These are phyloP conservation scores for Resseliella maxima DNA, from an alignment of 2,888 invertebrate species.

Conservation along the genomic window DNA sequence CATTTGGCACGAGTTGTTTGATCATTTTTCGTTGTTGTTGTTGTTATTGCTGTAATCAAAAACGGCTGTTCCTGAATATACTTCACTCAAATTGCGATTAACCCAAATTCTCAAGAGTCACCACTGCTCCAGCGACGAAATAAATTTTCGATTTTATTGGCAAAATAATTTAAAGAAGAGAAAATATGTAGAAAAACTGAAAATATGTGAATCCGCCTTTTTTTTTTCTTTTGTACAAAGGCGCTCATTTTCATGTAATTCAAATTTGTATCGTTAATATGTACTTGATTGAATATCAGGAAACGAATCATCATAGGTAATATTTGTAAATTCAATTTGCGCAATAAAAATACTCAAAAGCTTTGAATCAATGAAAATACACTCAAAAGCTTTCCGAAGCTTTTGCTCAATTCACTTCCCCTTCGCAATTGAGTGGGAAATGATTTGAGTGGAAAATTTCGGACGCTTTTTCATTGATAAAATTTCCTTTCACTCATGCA, in stretches of 20 bases:
- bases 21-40: slow-evolving; percentile 1
- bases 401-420: not conserved
- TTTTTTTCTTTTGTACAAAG: not conserved
- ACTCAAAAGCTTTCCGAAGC: not conserved
- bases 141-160: slow-evolving; percentile 20
- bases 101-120: slow-evolving; percentile 18
- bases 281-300: not conserved
- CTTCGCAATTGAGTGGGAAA: not conserved
- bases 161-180: not conserved
- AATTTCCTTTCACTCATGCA: too few relatives aligned
- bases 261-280: not conserved
- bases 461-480: not conserved
- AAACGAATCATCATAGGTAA: not conserved
- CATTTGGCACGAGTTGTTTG: not conserved
- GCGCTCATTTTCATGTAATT: not conserved
- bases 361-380: not conserved
- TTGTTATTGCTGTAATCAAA: too few relatives aligned
- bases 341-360: not conserved
- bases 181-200: too few relatives aligned
- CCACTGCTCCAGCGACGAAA: not conserved
- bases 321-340: not conserved
- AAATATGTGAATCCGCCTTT: not conserved
- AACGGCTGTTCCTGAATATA: not conserved
- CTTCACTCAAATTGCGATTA: not conserved
- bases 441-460: not conserved